Evolutionary conservation across 2,888 invertebrate species (phyloP), one percentile per base, ranked within the genome.

Genomic region (Meghimatium bilineatum): DNA sequence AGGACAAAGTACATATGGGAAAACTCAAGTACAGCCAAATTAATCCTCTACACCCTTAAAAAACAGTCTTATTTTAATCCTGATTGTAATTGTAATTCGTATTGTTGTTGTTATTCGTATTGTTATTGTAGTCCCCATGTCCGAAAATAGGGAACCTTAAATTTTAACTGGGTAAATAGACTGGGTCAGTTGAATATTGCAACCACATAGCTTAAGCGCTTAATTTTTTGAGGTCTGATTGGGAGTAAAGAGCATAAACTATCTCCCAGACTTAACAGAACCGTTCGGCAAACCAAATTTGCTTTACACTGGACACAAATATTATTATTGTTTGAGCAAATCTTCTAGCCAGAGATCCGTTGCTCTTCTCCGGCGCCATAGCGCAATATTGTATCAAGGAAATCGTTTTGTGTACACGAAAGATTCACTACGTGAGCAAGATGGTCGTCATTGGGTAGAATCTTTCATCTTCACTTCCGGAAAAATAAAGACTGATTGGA

Each of bases 281-380:
- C 52, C 66, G 76, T 29, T 76, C 76, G 75, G 52, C 82, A 44
- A 67, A 49, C 34, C 67, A 75, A 76, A 82, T 82, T 66, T 76
- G 82, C 56, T 36, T 52, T 52, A 26, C 82, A 66, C 29, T 66
- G 82, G 76, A 49, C 66, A 76, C 76, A 75, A 82, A 82, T 76
- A 76, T 75, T 82, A 75, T 82, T 66, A 76, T 76, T 76, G 32
- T 82, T 76, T 44, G 82, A 82, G 82, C 76, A 82, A 82, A 82
- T 82, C 38, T 66, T n/a, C 72, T 44, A 12, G 29, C 36, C 17
- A 34, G 26, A n/a, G 49, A 66, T 34, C 34, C 20, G 67, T 44
- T 44, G 38, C 32, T 34, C 63, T 60, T 74, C 38, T 49, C 74
- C 74, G 56, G 8, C 52, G 66, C 10, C 82, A 23, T 49, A 23